Evolutionary conservation across 2,113 vertebrate genomes (phyloP).

Genomic region (Gorsachius goisagi): DNA sequence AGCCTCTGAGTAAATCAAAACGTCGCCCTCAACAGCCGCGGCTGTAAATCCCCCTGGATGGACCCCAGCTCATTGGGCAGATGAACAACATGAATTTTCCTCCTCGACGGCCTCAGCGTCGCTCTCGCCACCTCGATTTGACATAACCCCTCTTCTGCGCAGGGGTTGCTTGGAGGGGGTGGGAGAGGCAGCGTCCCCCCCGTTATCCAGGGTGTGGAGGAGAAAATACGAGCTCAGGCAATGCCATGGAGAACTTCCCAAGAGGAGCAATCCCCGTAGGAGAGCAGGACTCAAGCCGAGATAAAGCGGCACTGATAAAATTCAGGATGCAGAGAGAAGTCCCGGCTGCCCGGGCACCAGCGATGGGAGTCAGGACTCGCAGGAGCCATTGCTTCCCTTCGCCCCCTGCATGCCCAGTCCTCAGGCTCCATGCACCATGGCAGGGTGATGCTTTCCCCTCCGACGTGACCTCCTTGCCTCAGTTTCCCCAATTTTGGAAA

Average conservation of each 20-base stretch:
- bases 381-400: background rate
- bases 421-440: fast-evolving
- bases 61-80: background rate
- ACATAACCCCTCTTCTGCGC: background rate
- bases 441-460: background rate
- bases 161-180: background rate
- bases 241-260: background rate
- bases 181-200: background rate
- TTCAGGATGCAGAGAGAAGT: background rate
- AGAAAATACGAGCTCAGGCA: background rate
- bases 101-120: background rate
- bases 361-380: background rate
- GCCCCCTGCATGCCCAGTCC: fast-evolving
- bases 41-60: background rate
- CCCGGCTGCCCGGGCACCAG: background rate
- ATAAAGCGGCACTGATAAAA: fast-evolving
- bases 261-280: background rate
- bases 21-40: fast-evolving
- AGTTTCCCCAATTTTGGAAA: background rate
- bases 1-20: background rate
- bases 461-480: background rate
- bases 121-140: fast-evolving
- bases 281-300: background rate
- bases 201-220: background rate
- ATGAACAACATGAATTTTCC: background rate